Evolutionary conservation across 1,140 invertebrate species (phyloP).

Genomic region (Battus philenor): DNA sequence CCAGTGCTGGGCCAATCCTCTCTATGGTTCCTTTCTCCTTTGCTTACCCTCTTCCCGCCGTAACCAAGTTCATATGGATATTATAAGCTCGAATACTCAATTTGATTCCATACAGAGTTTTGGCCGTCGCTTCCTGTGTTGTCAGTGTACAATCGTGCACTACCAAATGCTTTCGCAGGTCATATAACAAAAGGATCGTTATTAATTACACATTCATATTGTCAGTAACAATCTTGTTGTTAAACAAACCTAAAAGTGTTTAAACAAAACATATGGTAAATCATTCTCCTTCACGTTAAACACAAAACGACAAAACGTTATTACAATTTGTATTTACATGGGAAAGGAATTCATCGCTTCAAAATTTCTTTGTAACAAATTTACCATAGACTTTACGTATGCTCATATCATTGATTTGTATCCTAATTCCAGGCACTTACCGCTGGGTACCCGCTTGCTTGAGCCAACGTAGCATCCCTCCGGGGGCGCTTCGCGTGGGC

Average conservation of each 20-base stretch:
- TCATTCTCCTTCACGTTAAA: too few relatives aligned
- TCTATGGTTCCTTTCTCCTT: constrained; percentile 49
- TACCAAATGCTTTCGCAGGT: too few relatives aligned
- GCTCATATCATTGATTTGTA: not conserved
- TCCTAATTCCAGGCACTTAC: constrained; percentile 53
- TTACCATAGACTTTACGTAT: not conserved
- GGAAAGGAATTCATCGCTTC: too few relatives aligned
- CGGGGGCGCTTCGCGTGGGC: constrained; percentile 81
- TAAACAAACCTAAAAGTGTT: too few relatives aligned
- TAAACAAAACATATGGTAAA: too few relatives aligned
- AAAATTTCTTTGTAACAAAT: constrained; percentile 18
- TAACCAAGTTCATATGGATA: constrained; percentile 13
- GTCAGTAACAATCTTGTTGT: too few relatives aligned
- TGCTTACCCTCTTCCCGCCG: constrained; percentile 16
- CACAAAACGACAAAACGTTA: too few relatives aligned
- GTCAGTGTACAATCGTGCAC: too few relatives aligned
- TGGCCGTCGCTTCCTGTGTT: constrained; percentile 61
- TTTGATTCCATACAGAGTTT: constrained; percentile 59
- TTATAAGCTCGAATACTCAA: constrained; percentile 10
- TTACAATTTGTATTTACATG: too few relatives aligned
- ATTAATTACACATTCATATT: too few relatives aligned
- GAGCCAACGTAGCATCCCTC: constrained; percentile 63
- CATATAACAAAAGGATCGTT: too few relatives aligned
- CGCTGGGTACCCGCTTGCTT: constrained; percentile 68
- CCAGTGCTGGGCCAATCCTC: constrained; percentile 65